Conservation (phyloP, 1,140 invertebrate species). For the Drosophila kanapiae region DNA sequence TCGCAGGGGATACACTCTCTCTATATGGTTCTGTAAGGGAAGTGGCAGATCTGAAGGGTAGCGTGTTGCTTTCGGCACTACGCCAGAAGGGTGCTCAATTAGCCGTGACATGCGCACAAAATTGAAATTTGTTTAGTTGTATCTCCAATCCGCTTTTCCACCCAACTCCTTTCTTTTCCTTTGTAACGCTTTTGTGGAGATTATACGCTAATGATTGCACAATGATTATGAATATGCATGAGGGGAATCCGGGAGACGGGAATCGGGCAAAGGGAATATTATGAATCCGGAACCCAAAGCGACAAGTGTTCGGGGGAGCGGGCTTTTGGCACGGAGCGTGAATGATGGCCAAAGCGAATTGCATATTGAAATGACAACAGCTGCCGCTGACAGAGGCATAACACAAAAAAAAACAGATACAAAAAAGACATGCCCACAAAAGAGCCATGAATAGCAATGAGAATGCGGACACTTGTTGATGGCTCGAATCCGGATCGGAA, state of each 20-base stretch:
- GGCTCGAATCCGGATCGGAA: conserved; percentile 20
- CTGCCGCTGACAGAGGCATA: conserved; percentile 70
- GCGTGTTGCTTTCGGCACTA: conserved; percentile 72
- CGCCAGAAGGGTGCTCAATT: conserved; percentile 85
- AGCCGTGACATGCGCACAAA: conserved; percentile 84
- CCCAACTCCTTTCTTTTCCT: conserved; percentile 30
- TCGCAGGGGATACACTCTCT: conserved; percentile 13
- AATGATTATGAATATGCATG: conserved; percentile 85
- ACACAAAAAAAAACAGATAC: conserved; percentile 6
- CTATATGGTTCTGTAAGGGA: not conserved
- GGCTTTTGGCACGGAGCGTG: conserved; percentile 76
- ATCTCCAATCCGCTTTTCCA: conserved; percentile 29
- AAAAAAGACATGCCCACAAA: conserved; percentile 27
- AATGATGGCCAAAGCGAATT: conserved; percentile 77
- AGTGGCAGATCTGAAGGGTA: conserved; percentile 23
- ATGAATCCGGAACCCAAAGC: conserved; percentile 15
- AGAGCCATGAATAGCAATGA: conserved; percentile 64
- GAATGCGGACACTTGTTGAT: conserved; percentile 79
- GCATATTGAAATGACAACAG: conserved; percentile 80
- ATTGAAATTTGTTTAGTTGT: conserved; percentile 77
- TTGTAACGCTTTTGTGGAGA: conserved; percentile 78
- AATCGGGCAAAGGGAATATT: not conserved
- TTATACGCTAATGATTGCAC: conserved; percentile 85
- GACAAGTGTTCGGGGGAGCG: conserved; percentile 64
- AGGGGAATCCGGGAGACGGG: conserved; percentile 18